Evolutionary conservation across 2,888 invertebrate species (phyloP).

Genomic region (Ophion obscuratus): DNA sequence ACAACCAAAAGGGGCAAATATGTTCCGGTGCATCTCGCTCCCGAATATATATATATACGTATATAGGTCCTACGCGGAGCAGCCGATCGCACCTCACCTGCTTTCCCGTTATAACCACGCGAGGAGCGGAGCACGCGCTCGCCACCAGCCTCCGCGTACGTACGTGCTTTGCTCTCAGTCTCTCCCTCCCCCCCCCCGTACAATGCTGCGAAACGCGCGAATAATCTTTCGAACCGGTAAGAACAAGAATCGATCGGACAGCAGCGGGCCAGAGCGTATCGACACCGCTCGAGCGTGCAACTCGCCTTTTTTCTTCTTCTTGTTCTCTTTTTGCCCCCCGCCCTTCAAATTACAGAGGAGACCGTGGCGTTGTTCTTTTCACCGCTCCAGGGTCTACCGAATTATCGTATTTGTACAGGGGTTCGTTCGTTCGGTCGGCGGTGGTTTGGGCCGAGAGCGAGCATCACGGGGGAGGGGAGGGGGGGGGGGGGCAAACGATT

Average conservation of each 20-base stretch:
- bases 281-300: constrained; percentile 23
- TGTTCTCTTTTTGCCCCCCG: constrained; percentile 44
- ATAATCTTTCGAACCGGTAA: too few species aligned
- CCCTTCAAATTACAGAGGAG: constrained; percentile 65
- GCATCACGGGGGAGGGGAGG: background rate
- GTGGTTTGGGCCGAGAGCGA: too few species aligned
- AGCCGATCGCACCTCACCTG: constrained; percentile 62
- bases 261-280: too few species aligned
- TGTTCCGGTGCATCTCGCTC: too few species aligned
- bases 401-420: constrained; percentile 29
- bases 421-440: constrained; percentile 19
- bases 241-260: too few species aligned
- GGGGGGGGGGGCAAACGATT: background rate
- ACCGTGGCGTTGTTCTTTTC: background rate
- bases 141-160: constrained; percentile 6
- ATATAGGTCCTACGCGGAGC: background rate
- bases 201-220: too few species aligned
- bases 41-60: too few species aligned
- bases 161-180: background rate
- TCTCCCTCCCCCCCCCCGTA: background rate
- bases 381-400: background rate
- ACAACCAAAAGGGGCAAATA: constrained; percentile 21
- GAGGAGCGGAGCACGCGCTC: constrained; percentile 60
- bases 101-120: constrained; percentile 65
- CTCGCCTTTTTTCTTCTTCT: constrained; percentile 17